Conservation (phyloP, 2,797 vertebrate genomes). For the Xenops minutus region DNA sequence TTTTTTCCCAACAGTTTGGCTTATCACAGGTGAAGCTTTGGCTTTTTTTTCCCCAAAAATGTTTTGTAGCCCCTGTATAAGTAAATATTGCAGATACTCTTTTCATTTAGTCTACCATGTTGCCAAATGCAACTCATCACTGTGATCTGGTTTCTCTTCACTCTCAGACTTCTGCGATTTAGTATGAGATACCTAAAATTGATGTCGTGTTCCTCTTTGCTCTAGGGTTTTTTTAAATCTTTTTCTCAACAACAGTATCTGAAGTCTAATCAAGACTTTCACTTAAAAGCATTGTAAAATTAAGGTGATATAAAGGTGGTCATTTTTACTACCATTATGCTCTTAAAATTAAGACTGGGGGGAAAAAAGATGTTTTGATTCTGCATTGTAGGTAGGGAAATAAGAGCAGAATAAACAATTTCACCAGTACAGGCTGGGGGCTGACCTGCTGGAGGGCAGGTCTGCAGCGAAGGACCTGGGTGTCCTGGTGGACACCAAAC, state of each 20-base stretch:
- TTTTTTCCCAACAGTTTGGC: not conserved
- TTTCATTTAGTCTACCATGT: not conserved
- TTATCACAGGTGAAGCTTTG: not conserved
- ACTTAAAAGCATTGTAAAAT: not conserved
- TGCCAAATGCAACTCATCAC: not conserved
- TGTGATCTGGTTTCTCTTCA: not conserved
- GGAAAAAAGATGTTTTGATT: not conserved
- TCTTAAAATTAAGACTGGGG: not conserved
- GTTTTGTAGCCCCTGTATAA: not conserved
- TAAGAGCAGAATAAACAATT: not conserved
- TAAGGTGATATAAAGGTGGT: not conserved
- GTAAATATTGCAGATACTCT: not conserved
- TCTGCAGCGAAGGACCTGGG: fast-evolving
- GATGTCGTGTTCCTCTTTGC: not conserved
- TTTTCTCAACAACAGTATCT: not conserved
- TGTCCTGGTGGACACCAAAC: not conserved
- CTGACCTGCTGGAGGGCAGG: not conserved
- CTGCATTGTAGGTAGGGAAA: not conserved
- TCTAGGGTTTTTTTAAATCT: not conserved
- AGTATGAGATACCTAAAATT: not conserved
- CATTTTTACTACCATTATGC: not conserved
- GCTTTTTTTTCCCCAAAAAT: fast-evolving
- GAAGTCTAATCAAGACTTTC: not conserved
- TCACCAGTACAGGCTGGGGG: fast-evolving
- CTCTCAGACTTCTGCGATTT: not conserved